Percentiles rank a stretch among this genome's conserved stretches.
These are phyloP conservation scores for Brienomyrus brachyistius DNA, from an alignment of 2,113 vertebrate species.

Conservation along the genomic window DNA sequence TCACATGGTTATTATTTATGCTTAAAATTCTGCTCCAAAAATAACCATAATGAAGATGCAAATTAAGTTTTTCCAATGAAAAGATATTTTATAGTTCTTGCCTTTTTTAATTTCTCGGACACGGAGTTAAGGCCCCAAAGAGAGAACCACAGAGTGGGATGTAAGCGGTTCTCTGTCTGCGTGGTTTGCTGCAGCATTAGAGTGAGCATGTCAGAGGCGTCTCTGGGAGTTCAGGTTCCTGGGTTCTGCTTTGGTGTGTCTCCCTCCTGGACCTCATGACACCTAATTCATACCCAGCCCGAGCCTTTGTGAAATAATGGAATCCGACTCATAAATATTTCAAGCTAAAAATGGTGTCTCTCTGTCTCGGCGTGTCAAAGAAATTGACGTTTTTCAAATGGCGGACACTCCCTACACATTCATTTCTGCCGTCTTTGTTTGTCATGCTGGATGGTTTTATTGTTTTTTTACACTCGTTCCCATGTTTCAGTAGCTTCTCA, in stretches of 20 bases:
- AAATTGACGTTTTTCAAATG: background rate
- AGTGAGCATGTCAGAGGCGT: background rate
- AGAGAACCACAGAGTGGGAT: background rate
- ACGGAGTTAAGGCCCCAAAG: background rate
- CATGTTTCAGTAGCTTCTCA: background rate
- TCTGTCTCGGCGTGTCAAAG: background rate
- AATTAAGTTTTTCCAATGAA: background rate
- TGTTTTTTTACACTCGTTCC: background rate
- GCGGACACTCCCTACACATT: background rate
- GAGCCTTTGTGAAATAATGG: slow-evolving; percentile 15
- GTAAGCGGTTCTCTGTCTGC: background rate
- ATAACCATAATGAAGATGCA: background rate
- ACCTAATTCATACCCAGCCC: slow-evolving; percentile 11
- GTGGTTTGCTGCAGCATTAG: background rate
- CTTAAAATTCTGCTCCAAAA: background rate
- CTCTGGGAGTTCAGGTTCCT: background rate
- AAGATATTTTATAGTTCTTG: background rate
- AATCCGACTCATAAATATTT: slow-evolving; percentile 24
- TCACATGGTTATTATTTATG: background rate
- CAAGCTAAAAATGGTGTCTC: slow-evolving; percentile 5
- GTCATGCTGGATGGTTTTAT: background rate
- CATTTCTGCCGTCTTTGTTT: background rate
- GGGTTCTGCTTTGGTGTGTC: background rate
- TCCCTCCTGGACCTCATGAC: background rate
- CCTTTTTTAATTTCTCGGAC: background rate